These are phyloP conservation scores for Druceiella hillmani DNA, from an alignment of 2,888 invertebrate genomes.

Conservation along the genomic window DNA sequence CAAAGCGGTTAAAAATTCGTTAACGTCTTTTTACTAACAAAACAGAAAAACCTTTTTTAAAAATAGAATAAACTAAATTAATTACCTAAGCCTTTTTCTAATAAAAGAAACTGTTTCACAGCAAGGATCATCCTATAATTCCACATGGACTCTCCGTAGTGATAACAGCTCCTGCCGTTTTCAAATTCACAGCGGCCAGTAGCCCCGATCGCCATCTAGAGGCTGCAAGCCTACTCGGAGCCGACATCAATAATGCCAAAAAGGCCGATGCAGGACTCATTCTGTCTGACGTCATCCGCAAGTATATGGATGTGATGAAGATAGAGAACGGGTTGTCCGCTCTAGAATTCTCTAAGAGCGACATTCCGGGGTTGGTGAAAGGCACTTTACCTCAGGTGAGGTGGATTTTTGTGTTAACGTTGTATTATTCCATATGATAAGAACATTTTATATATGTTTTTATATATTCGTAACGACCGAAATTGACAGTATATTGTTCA, in stretches of 20 bases:
- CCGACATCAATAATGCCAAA: constrained; percentile 50
- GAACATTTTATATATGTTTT: too few species aligned
- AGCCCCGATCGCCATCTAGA: constrained; percentile 85
- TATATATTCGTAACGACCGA: too few species aligned
- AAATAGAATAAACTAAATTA: too few species aligned
- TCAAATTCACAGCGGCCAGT: constrained; percentile 75
- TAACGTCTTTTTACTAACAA: too few species aligned
- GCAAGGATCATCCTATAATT: constrained; percentile 67
- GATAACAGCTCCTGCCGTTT: constrained; percentile 85
- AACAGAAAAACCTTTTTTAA: constrained; percentile 74
- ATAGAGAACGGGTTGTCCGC: constrained; percentile 69
- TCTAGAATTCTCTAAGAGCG: constrained; percentile 58
- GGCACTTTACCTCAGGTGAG: constrained; percentile 67
- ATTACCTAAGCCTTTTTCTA: too few species aligned
- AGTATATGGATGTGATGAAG: constrained; percentile 63
- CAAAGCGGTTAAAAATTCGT: too few species aligned
- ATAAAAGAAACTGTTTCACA: constrained; percentile 61
- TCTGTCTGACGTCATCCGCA: constrained; percentile 60
- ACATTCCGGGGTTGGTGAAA: constrained; percentile 62
- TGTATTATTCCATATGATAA: too few species aligned
- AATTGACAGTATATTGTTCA: too few species aligned
- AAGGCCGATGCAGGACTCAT: constrained; percentile 59
- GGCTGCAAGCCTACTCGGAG: constrained; percentile 71
- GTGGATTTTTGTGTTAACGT: constrained; percentile 2
- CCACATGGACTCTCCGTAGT: constrained; percentile 91